Conservation (phyloP, 2,113 vertebrate genomes). For the Pelecanus crispus region DNA sequence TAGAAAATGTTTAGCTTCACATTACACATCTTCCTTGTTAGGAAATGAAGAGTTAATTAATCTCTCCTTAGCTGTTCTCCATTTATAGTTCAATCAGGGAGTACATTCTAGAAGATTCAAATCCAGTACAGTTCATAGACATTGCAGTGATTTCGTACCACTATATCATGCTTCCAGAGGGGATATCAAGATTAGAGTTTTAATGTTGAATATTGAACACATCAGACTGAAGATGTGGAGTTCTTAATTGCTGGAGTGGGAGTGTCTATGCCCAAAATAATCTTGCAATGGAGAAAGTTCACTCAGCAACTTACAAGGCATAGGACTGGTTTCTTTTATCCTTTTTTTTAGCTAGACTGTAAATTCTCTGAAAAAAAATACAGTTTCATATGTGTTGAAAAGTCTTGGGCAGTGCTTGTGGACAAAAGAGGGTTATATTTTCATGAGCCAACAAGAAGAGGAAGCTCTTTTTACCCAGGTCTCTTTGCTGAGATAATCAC, state of each 20-base stretch:
- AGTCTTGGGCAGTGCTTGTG: neutral
- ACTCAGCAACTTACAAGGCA: neutral
- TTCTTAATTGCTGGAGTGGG: neutral
- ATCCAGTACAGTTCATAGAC: neutral
- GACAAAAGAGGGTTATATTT: neutral
- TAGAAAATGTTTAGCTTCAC: conserved; percentile 3
- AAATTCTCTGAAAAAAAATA: neutral
- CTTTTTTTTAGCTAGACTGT: neutral
- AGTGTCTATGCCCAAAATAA: neutral
- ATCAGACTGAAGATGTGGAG: neutral
- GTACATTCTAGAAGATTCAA: conserved; percentile 27
- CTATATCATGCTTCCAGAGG: neutral
- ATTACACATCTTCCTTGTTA: conserved; percentile 1
- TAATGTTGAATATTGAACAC: conserved; percentile 20
- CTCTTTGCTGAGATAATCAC: neutral
- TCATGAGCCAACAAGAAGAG: neutral
- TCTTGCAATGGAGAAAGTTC: neutral
- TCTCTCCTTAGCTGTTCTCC: conserved; percentile 12
- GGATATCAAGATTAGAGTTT: conserved; percentile 13
- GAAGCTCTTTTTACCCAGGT: neutral
- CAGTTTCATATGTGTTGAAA: neutral
- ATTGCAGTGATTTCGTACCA: neutral
- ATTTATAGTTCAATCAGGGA: conserved; percentile 30
- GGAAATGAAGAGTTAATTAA: conserved; percentile 44
- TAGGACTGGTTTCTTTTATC: neutral